Conservation (phyloP, 2,888 invertebrate species). For the Agrochola circellaris region DNA sequence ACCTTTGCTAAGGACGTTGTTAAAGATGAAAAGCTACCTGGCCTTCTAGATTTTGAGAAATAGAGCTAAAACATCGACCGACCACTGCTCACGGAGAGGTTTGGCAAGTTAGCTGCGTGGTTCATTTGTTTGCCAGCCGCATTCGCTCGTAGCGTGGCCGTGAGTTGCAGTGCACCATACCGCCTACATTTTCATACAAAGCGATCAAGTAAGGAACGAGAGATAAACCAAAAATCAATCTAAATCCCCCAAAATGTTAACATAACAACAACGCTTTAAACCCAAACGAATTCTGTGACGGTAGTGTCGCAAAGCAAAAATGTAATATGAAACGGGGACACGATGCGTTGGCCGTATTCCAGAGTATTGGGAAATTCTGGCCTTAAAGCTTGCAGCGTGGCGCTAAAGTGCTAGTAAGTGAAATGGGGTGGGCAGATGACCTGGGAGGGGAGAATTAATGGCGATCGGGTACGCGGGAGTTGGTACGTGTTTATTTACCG, state of each 20-base stretch:
- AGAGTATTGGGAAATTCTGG: slow-evolving; percentile 40
- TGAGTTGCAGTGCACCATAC: background rate
- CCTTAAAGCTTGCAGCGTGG: slow-evolving; percentile 14
- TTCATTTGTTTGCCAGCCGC: background rate
- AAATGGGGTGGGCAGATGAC: slow-evolving; percentile 10
- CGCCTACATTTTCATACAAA: background rate
- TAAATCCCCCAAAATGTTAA: slow-evolving; percentile 1
- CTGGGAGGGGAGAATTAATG: background rate
- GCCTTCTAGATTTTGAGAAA: too few relatives aligned
- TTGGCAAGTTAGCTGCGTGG: too few relatives aligned
- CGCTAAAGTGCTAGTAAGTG: slow-evolving; percentile 23
- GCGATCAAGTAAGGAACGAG: background rate
- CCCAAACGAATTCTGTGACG: slow-evolving; percentile 36
- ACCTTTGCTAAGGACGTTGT: background rate
- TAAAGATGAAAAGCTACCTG: background rate
- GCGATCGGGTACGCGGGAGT: background rate
- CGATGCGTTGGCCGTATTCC: slow-evolving; percentile 48
- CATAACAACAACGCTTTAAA: slow-evolving; percentile 31
- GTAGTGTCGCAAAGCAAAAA: slow-evolving; percentile 55
- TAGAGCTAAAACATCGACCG: too few relatives aligned
- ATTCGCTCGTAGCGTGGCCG: rapidly evolving
- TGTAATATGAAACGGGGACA: slow-evolving; percentile 47
- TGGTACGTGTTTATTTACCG: slow-evolving; percentile 5
- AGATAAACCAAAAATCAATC: background rate
- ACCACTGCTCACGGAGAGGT: background rate